Conservation (phyloP, 2,113 vertebrate genomes). For the Cyanoderma ruficeps region DNA sequence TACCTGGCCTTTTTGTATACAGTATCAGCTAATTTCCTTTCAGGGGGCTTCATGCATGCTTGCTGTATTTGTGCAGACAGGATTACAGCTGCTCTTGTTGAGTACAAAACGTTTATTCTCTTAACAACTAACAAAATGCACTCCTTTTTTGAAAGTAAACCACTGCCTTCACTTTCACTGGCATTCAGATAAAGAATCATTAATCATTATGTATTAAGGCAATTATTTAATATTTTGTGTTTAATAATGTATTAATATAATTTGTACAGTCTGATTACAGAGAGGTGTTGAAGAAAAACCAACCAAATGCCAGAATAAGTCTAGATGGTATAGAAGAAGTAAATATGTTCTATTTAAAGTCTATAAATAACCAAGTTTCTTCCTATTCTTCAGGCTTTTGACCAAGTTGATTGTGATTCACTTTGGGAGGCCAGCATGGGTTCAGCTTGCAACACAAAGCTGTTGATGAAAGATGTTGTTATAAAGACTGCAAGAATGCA, state of each 20-base stretch:
- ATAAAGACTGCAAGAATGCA: conserved; percentile 20
- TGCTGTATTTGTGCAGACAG: background rate
- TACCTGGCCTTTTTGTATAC: background rate
- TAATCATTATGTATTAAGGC: background rate
- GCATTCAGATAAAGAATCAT: background rate
- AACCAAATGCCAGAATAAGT: background rate
- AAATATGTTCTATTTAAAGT: background rate
- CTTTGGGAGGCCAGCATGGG: background rate
- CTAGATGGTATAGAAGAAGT: background rate
- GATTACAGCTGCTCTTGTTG: background rate
- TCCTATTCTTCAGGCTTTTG: background rate
- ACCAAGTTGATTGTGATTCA: conserved; percentile 23
- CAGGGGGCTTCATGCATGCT: background rate
- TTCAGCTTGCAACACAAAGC: conserved; percentile 46
- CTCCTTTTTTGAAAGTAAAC: background rate
- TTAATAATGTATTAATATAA: background rate
- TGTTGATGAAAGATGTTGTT: conserved; percentile 59
- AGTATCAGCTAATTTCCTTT: background rate
- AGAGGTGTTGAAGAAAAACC: background rate
- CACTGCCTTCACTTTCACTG: background rate
- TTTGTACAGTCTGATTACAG: background rate
- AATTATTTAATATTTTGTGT: background rate
- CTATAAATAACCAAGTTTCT: background rate
- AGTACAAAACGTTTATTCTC: background rate
- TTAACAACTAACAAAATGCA: background rate